Evolutionary conservation across 2,888 invertebrate species (phyloP).

Genomic region (Caenorhabditis sp.): DNA sequence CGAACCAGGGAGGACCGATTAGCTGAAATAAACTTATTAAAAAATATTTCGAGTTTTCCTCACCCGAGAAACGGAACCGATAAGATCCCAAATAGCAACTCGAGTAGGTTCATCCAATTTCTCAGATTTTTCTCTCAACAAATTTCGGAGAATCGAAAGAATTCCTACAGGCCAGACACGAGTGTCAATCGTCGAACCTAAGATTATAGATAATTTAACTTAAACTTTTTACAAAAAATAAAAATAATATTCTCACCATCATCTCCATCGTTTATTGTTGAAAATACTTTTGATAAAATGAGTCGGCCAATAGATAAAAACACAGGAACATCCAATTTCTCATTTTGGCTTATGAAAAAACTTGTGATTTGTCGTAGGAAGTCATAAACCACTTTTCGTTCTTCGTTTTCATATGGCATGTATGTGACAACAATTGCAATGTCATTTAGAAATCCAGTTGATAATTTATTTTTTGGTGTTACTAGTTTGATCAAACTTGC

Average conservation of each 20-base stretch:
- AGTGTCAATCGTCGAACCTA: conserved; percentile 10
- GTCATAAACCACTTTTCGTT: conserved; percentile 11
- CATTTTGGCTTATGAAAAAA: conserved; percentile 11
- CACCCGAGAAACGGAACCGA: conserved; percentile 10
- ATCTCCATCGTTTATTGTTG: not conserved
- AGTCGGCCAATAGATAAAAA: not conserved
- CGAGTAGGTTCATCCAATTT: conserved; percentile 11
- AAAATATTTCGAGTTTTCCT: too few species aligned
- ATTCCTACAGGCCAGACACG: conserved; percentile 25
- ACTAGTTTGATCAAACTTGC: not conserved
- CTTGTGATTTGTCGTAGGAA: conserved; percentile 11
- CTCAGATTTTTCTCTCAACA: conserved; percentile 10
- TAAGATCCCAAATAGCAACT: conserved; percentile 21
- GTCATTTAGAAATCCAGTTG: not conserved
- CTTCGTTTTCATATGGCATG: conserved; percentile 6
- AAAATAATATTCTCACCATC: not conserved
- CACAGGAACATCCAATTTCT: conserved; percentile 8
- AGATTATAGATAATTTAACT: not conserved
- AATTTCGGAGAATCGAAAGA: conserved; percentile 16
- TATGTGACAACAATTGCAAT: conserved; percentile 2
- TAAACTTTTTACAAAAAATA: not conserved
- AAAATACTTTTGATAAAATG: not conserved
- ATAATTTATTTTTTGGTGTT: not conserved
- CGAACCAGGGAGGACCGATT: conserved; percentile 21
- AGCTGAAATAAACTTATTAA: not conserved